Conservation (phyloP, 2,113 vertebrate species). For the Aspiorhynchus laticeps region DNA sequence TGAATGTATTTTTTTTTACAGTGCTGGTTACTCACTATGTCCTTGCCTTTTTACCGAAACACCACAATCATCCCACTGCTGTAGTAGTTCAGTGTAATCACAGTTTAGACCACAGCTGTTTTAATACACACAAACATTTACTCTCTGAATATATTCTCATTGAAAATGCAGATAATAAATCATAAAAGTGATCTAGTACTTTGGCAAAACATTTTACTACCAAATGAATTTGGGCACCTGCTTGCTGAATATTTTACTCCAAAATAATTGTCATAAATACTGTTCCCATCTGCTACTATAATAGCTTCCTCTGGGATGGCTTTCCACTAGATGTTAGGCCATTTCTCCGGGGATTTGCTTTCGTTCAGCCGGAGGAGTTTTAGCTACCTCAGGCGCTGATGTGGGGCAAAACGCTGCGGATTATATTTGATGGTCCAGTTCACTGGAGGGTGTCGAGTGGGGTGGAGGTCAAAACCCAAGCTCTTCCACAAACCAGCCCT, state of each 20-base stretch:
- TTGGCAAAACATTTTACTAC: constrained; percentile 14
- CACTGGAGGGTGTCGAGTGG: background rate
- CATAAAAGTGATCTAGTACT: background rate
- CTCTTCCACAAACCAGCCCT: background rate
- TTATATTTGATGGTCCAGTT: background rate
- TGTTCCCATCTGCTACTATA: constrained; percentile 21
- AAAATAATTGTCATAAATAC: constrained; percentile 37
- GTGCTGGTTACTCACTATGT: background rate
- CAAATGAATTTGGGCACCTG: constrained; percentile 23
- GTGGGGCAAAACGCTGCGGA: background rate
- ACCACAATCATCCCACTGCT: background rate
- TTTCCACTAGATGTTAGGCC: background rate
- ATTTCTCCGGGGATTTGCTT: constrained; percentile 8
- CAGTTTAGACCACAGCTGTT: background rate
- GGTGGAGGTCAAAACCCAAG: background rate
- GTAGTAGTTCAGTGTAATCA: background rate
- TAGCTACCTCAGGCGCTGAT: background rate
- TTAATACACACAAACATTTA: background rate
- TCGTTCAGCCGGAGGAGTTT: background rate
- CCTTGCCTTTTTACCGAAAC: background rate
- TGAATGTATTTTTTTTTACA: background rate
- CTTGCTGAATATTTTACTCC: constrained; percentile 18
- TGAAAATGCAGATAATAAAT: background rate
- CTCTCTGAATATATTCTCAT: background rate
- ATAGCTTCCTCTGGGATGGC: background rate